Percentiles rank a stretch among this genome's conserved stretches.
These are phyloP conservation scores for Nymphalis io DNA, from an alignment of 1,140 invertebrate species.

Conservation along the genomic window DNA sequence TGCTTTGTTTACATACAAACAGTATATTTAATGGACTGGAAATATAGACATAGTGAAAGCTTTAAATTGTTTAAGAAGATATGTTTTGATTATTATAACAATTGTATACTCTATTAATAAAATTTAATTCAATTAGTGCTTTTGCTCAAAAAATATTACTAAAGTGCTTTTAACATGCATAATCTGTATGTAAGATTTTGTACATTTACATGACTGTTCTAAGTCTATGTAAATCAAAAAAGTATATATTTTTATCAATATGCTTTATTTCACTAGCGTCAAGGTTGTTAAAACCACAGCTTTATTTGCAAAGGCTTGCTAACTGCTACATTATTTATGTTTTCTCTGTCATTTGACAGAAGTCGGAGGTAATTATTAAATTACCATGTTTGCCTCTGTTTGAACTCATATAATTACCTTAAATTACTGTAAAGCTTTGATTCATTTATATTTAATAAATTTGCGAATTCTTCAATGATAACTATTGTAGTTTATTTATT, in stretches of 20 bases:
- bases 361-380: not conserved
- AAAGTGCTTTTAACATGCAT: not conserved
- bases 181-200: not conserved
- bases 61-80: not conserved
- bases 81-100: not conserved
- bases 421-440: too few species aligned
- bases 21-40: constrained; percentile 5
- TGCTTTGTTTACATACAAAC: constrained; percentile 25
- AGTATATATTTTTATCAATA: not conserved
- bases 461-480: too few species aligned
- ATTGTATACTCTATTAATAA: not conserved
- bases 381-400: too few species aligned
- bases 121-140: not conserved
- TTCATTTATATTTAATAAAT: too few species aligned
- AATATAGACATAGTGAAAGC: constrained; percentile 5
- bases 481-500: too few species aligned
- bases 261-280: constrained; percentile 2
- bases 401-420: too few species aligned
- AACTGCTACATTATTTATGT: not conserved
- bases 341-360: not conserved
- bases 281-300: not conserved
- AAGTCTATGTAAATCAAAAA: not conserved
- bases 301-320: not conserved
- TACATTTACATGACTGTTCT: not conserved
- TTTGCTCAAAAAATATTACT: not conserved